These are phyloP conservation scores for Anaspis maculata DNA, from an alignment of 2,888 invertebrate genomes.

Conservation along the genomic window DNA sequence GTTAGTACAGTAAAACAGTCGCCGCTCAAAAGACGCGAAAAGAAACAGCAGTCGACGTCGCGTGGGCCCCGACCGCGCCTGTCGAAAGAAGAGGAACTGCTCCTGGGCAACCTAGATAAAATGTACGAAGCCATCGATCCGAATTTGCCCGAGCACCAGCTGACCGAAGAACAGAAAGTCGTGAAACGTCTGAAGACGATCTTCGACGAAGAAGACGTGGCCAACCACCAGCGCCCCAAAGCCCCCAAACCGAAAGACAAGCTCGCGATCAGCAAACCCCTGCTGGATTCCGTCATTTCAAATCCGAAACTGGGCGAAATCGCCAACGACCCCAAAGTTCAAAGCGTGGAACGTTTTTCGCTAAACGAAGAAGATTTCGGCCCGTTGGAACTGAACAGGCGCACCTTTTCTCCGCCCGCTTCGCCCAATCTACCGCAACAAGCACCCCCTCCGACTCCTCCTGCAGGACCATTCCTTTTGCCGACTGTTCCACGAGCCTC, in stretches of 20 bases:
- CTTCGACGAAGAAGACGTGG: slow-evolving; percentile 26
- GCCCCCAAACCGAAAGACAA: slow-evolving; percentile 32
- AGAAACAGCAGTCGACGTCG: no score
- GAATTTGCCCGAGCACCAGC: slow-evolving; percentile 27
- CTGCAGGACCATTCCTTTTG: no score
- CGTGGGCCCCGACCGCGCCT: slow-evolving; percentile 6
- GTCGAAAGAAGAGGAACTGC: slow-evolving; percentile 30
- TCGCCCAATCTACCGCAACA: no score
- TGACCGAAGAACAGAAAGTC: slow-evolving; percentile 31
- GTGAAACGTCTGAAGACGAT: slow-evolving; percentile 31
- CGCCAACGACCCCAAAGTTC: slow-evolving; percentile 27
- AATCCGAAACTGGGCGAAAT: slow-evolving; percentile 34
- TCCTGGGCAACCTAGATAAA: slow-evolving; percentile 26
- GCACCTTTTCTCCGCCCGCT: neutral
- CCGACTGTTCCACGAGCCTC: no score
- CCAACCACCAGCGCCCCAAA: slow-evolving; percentile 24
- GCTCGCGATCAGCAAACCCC: slow-evolving; percentile 36
- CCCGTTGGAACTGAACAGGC: neutral
- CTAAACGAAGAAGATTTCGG: neutral
- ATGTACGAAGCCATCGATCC: slow-evolving; percentile 34
- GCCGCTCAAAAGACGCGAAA: neutral
- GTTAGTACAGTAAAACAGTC: no score
- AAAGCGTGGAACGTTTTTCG: slow-evolving; percentile 22
- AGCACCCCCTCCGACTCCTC: neutral
- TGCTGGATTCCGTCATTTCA: slow-evolving; percentile 31